Conservation (phyloP, 2,888 invertebrate genomes). For the Drosophila birchii region DNA sequence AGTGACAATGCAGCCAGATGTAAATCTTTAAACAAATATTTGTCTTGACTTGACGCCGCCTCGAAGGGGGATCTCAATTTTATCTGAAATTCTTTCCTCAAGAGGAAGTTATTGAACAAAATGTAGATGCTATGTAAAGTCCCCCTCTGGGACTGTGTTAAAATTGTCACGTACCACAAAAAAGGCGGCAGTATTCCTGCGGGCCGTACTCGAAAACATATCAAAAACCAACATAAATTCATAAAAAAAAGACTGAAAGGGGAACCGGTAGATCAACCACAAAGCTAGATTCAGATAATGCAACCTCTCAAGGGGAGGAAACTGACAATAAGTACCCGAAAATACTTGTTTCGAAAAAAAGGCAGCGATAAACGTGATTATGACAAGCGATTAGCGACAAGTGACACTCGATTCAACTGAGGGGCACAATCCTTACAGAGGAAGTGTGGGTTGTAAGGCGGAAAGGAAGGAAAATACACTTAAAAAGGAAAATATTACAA, state of each 20-base stretch:
- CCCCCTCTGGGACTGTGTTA: constrained; percentile 51
- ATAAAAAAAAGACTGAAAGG: constrained; percentile 14
- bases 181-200: constrained; percentile 46
- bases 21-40: constrained; percentile 80
- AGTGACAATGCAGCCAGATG: constrained; percentile 68
- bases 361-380: constrained; percentile 75
- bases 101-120: constrained; percentile 16
- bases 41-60: constrained; percentile 65
- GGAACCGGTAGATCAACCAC: constrained; percentile 50
- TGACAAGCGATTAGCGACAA: constrained; percentile 73
- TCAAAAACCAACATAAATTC: constrained; percentile 14
- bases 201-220: constrained; percentile 39
- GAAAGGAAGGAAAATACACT: neutral
- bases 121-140: constrained; percentile 14
- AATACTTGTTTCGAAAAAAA: constrained; percentile 53
- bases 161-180: constrained; percentile 76
- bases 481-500: neutral
- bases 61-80: constrained; percentile 14
- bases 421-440: constrained; percentile 15
- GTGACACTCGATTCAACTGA: constrained; percentile 64
- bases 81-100: constrained; percentile 20
- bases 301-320: constrained; percentile 15
- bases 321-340: constrained; percentile 29
- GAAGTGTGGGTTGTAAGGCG: constrained; percentile 11
- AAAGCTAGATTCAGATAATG: constrained; percentile 46